Percentiles rank a stretch among this genome's conserved stretches.
Conservation (phyloP, 92 coral and sea anemone species). For the Umimayanthus chanpuru region DNA sequence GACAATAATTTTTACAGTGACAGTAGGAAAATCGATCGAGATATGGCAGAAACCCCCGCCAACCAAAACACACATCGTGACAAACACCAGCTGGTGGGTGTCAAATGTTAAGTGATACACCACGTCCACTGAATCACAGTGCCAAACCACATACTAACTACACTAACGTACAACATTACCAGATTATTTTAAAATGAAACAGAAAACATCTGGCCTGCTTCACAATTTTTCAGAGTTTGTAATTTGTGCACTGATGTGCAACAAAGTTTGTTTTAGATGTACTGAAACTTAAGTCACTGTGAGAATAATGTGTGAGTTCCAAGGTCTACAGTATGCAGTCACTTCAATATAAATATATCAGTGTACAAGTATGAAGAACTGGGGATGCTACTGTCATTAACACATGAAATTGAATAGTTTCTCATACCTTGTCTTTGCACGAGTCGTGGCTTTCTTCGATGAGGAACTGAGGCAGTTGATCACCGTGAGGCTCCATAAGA, state of each 20-base stretch:
- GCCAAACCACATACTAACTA: not conserved
- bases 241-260: not conserved
- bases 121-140: not conserved
- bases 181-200: not conserved
- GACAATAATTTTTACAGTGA: not conserved
- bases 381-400: not conserved
- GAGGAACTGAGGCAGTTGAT: not conserved
- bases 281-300: not conserved
- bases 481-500: not conserved
- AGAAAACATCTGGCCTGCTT: not conserved
- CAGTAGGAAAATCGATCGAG: not conserved
- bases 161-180: not conserved
- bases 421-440: not conserved
- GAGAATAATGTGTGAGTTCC: not conserved
- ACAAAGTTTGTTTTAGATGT: not conserved
- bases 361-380: not conserved
- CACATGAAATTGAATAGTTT: not conserved
- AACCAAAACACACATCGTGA: not conserved
- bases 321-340: not conserved
- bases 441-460: not conserved
- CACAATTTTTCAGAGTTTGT: not conserved
- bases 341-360: not conserved
- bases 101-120: not conserved
- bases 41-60: not conserved
- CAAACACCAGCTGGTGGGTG: not conserved